phyloP scores from a whole-genome alignment of 2,888 invertebrate species.

The Yponomeuta evonymella region DNA sequence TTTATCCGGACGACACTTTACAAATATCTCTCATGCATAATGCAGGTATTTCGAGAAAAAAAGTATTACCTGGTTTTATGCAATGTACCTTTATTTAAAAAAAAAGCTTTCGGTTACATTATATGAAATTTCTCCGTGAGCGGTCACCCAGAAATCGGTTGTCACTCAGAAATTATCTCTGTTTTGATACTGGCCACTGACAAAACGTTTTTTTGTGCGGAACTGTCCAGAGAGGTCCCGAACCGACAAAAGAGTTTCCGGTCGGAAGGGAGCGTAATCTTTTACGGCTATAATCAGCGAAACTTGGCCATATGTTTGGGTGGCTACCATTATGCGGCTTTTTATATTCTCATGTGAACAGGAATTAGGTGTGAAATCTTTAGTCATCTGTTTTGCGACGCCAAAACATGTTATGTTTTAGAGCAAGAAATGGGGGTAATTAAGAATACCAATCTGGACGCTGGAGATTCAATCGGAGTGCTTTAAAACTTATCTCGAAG shows the following conservation, averaged over 20 bases:
- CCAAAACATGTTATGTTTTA: neutral
- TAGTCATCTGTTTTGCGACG: neutral
- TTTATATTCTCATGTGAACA: neutral
- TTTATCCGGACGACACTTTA: neutral
- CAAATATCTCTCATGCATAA: neutral
- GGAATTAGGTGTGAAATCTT: neutral
- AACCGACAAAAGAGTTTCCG: neutral
- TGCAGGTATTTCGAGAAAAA: neutral
- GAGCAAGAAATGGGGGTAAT: neutral
- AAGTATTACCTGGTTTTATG: neutral
- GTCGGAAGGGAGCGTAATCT: neutral
- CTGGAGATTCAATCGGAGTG: neutral
- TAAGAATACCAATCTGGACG: neutral
- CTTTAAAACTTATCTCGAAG: neutral
- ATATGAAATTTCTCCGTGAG: neutral
- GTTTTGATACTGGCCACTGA: slow-evolving; percentile 3
- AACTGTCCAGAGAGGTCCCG: neutral
- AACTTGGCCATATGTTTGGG: slow-evolving; percentile 1
- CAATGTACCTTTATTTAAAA: neutral
- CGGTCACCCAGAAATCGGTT: slow-evolving; percentile 10
- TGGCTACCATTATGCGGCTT: neutral
- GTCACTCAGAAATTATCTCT: slow-evolving; percentile 9
- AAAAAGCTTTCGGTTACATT: neutral
- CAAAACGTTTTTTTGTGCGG: slow-evolving; percentile 6
- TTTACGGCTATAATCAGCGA: neutral